Conservation (phyloP, 2,113 vertebrate genomes). For the Odobenus rosmarus region DNA sequence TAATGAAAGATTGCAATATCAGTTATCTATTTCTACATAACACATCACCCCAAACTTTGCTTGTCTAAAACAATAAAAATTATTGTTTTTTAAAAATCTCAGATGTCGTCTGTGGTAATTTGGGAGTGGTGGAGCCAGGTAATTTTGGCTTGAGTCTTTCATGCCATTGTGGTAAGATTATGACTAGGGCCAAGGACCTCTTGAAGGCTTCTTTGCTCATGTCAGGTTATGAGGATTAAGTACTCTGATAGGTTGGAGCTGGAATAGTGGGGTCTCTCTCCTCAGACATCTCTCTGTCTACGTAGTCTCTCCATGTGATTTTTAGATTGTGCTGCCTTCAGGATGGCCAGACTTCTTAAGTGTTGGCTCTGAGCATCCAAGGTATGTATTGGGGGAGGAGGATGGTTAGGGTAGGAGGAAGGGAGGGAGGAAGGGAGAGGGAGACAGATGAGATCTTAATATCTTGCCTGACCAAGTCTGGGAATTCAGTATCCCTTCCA, state of each 20-base stretch:
- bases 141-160: background rate
- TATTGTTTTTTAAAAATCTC: background rate
- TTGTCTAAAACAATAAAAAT: conserved; percentile 7
- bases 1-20: background rate
- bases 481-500: background rate
- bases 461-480: background rate
- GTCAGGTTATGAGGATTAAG: background rate
- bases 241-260: background rate
- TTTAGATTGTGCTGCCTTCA: background rate
- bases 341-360: background rate
- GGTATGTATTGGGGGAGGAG: background rate
- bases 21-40: background rate
- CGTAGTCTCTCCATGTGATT: background rate
- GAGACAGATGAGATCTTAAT: background rate
- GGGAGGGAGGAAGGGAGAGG: background rate
- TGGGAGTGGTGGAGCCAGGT: background rate
- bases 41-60: background rate
- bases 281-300: background rate
- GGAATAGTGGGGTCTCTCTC: background rate
- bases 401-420: background rate
- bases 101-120: background rate
- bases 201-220: background rate
- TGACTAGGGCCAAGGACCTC: background rate
- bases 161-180: background rate
- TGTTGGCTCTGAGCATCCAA: background rate